phyloP scores from a whole-genome alignment of 2,888 invertebrate genomes.

The Platycnemis pennipes region DNA sequence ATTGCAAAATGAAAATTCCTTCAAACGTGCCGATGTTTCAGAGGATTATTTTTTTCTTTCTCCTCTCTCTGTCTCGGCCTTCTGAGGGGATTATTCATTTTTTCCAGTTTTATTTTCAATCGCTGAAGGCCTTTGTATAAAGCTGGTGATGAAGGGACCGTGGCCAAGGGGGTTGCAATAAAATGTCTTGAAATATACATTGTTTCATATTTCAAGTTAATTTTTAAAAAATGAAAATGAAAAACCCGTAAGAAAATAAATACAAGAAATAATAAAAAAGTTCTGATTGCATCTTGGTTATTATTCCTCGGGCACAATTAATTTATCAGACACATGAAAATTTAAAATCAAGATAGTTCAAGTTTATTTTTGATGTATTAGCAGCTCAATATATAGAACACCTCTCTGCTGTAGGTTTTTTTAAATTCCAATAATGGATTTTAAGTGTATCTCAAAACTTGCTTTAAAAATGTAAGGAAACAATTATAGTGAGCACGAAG shows the following conservation, averaged over 20 bases:
- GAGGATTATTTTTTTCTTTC: constrained; percentile 56
- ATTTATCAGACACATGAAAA: too few species aligned
- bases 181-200: constrained; percentile 51
- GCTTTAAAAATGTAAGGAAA: too few species aligned
- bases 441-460: too few species aligned
- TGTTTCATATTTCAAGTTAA: neutral
- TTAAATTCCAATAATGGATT: too few species aligned
- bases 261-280: neutral
- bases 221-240: neutral
- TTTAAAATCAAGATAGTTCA: too few species aligned
- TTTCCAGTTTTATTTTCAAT: constrained; percentile 40
- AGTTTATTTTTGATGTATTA: too few species aligned
- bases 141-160: neutral
- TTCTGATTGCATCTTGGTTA: neutral
- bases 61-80: neutral
- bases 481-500: too few species aligned
- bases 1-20: constrained; percentile 68
- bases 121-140: constrained; percentile 27
- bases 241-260: neutral
- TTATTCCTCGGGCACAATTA: neutral
- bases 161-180: neutral
- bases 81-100: neutral
- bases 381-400: too few species aligned
- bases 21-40: constrained; percentile 67
- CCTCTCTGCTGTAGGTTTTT: too few species aligned